A percentile compares a stretch with the other conserved stretches of the same genome.
Conservation (phyloP, 2,888 invertebrate genomes). For the Andrena flavipes region DNA sequence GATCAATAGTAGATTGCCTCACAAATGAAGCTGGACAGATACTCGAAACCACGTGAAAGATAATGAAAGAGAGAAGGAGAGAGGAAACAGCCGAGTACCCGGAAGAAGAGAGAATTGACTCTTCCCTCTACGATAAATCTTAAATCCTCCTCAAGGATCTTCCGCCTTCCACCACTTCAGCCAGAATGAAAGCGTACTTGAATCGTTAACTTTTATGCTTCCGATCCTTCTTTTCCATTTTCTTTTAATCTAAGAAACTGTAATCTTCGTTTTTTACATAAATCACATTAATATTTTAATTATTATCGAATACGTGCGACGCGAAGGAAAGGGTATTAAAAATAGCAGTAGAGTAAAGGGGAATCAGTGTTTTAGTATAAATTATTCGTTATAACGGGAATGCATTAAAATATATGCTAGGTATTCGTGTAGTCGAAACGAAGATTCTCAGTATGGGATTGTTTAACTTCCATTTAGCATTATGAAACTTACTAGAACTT, state of each 20-base stretch:
- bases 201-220: conserved; percentile 6
- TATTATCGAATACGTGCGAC: background rate
- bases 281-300: background rate
- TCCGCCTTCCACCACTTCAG: conserved; percentile 63
- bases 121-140: conserved; percentile 72
- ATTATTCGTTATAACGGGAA: no score
- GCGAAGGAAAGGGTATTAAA: no score
- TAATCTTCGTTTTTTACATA: no score
- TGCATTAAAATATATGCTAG: no score
- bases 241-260: background rate
- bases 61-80: conserved; percentile 36
- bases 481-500: background rate
- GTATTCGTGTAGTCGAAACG: no score
- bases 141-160: conserved; percentile 76
- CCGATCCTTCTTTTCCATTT: background rate
- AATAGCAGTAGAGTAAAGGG: no score
- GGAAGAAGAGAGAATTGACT: conserved; percentile 61
- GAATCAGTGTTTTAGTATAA: background rate
- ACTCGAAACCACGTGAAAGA: conserved; percentile 35
- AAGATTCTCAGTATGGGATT: no score
- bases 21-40: conserved; percentile 28
- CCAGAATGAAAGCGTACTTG: conserved; percentile 29
- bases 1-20: conserved; percentile 35
- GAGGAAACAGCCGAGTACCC: conserved; percentile 48
- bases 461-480: background rate